Percentiles rank a stretch among this genome's conserved stretches.
Evolutionary conservation across 2,113 vertebrate species (phyloP).

Genomic region (Pantherophis guttatus): DNA sequence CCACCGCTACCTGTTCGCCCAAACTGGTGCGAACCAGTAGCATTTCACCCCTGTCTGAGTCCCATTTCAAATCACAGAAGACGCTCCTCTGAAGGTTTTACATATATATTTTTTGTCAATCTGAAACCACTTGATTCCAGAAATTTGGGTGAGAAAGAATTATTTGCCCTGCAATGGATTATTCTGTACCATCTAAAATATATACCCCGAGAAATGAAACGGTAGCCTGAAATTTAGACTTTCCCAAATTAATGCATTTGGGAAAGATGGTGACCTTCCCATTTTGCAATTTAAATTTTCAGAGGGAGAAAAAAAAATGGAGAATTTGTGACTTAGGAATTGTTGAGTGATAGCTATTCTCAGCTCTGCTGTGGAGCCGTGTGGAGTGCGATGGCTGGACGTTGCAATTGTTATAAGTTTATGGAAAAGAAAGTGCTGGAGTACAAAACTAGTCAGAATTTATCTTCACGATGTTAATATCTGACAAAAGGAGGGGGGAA

Average conservation of each 20-base stretch:
- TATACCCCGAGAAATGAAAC: background rate
- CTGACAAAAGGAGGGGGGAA: fast-evolving
- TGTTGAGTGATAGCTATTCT: background rate
- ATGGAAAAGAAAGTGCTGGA: background rate
- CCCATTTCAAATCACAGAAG: background rate
- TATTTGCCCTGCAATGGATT: background rate
- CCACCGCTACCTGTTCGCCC: no score
- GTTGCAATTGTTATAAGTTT: background rate
- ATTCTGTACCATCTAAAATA: background rate
- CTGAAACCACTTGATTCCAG: background rate
- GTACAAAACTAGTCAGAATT: background rate
- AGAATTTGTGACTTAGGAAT: background rate
- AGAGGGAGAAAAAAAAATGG: background rate
- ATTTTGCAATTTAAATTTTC: background rate
- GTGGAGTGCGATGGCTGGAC: background rate
- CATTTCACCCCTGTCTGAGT: no score
- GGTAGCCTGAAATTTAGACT: background rate
- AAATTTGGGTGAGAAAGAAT: background rate
- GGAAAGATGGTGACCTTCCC: background rate
- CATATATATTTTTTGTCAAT: background rate
- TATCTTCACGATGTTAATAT: background rate
- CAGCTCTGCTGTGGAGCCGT: background rate
- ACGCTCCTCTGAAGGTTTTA: background rate
- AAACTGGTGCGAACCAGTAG: no score
- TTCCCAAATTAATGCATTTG: background rate